Conservation (phyloP, 2,888 invertebrate species). For the Pandemis cinnamomeana region DNA sequence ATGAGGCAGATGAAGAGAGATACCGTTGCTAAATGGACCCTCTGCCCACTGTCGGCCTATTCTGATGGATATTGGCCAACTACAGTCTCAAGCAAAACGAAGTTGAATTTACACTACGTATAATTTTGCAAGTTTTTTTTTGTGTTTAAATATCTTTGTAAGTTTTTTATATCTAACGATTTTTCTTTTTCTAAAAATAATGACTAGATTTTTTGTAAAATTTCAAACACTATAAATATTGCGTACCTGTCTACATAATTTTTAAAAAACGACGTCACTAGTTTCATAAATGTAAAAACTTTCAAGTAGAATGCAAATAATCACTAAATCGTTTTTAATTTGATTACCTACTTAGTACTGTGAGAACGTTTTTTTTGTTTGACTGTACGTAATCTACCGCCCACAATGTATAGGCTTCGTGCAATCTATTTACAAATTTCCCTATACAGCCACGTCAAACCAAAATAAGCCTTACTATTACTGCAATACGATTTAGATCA, state of each 20-base stretch:
- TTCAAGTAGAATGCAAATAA: too few relatives aligned
- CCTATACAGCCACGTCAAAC: not conserved
- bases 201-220: too few relatives aligned
- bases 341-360: too few relatives aligned
- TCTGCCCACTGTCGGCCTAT: constrained; percentile 35
- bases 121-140: not conserved
- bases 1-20: constrained; percentile 28
- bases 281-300: too few relatives aligned
- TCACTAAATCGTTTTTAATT: too few relatives aligned
- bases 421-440: constrained; percentile 19
- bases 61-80: constrained; percentile 19
- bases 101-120: not conserved
- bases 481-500: not conserved
- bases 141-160: too few relatives aligned
- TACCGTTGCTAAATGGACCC: constrained; percentile 40
- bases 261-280: too few relatives aligned
- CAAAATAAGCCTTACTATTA: not conserved
- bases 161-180: too few relatives aligned
- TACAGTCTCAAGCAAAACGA: constrained; percentile 15
- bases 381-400: constrained; percentile 40
- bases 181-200: too few relatives aligned
- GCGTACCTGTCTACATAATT: too few relatives aligned
- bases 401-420: constrained; percentile 35
- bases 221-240: too few relatives aligned
- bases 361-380: not conserved